phyloP scores from a whole-genome alignment of 2,113 vertebrate species.

The Albula glossodonta region DNA sequence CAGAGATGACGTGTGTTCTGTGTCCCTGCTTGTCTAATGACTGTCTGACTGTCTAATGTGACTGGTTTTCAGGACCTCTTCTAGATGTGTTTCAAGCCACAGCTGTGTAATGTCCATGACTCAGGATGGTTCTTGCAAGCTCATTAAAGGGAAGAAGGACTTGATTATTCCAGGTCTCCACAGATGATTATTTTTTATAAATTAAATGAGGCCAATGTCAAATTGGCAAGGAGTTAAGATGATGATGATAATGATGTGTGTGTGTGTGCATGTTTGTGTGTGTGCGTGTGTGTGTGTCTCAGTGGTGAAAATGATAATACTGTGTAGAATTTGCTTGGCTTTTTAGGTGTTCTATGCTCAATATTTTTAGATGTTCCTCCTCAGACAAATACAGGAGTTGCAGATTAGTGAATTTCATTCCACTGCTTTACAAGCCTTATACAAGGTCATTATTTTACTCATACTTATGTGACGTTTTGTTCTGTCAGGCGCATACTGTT shows the following conservation, averaged over 20 bases:
- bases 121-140: not conserved
- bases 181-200: not conserved
- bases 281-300: not conserved
- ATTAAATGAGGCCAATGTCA: not conserved
- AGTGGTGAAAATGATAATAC: not conserved
- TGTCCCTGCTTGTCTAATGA: not conserved
- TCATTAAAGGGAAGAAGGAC: not conserved
- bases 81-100: not conserved
- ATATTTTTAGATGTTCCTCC: not conserved
- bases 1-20: not conserved
- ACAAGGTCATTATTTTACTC: not conserved
- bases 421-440: not conserved
- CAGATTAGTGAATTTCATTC: not conserved
- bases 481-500: not conserved
- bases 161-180: slow-evolving; percentile 1
- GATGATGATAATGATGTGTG: too few relatives aligned
- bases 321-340: not conserved
- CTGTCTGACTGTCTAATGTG: not conserved
- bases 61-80: not conserved
- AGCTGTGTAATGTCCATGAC: not conserved
- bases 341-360: not conserved
- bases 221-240: not conserved
- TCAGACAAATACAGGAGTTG: not conserved
- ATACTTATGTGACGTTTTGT: not conserved
- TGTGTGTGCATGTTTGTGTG: too few relatives aligned